phyloP scores from a whole-genome alignment of 1,140 invertebrate species.

The Globodera rostochiensis region DNA sequence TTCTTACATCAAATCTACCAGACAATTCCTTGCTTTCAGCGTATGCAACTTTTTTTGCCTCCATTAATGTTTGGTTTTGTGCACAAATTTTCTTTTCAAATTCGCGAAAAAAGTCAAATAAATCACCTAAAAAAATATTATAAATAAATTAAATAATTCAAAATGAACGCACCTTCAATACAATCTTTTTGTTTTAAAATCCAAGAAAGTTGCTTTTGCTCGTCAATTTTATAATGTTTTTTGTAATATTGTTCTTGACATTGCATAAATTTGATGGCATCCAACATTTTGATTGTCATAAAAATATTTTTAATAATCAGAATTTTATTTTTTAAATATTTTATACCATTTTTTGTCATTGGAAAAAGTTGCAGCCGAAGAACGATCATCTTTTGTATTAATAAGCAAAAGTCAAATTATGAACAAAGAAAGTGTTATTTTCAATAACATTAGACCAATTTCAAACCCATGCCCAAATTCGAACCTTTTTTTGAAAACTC shows the following conservation, averaged over 20 bases:
- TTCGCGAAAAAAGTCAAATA: not conserved
- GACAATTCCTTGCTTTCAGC: not conserved
- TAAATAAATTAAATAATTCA: not conserved
- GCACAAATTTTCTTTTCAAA: not conserved
- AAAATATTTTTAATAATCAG: not conserved
- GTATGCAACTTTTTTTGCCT: not conserved
- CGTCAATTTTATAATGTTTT: not conserved
- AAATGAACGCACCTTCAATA: not conserved
- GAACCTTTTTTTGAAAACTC: no score
- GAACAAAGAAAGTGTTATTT: no score
- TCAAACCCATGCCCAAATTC: no score
- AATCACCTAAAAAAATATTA: not conserved
- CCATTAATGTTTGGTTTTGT: not conserved
- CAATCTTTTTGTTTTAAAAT: not conserved
- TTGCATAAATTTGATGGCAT: not conserved
- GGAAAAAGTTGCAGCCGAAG: no score
- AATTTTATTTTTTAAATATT: no score
- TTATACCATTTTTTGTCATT: no score
- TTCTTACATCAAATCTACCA: not conserved
- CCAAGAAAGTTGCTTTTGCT: not conserved
- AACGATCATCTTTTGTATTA: no score
- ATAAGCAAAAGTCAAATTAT: no score
- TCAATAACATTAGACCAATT: no score
- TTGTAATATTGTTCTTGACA: not conserved
- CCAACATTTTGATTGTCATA: not conserved